Evolutionary conservation across 1,140 invertebrate genomes (phyloP), one percentile per base, ranked within the genome.

Genomic region (Micrasema minimum): DNA sequence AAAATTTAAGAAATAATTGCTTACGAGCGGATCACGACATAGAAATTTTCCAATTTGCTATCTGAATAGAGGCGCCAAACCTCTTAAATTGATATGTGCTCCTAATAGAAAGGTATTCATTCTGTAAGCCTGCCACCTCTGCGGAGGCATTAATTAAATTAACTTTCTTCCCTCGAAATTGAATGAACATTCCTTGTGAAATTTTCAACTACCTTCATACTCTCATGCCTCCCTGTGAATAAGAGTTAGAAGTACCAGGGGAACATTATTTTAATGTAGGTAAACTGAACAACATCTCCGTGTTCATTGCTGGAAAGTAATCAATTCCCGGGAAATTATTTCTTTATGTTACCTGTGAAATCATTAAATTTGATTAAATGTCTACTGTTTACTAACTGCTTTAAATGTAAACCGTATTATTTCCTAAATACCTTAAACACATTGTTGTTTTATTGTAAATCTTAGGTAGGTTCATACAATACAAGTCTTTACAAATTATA

Each of bases 91-190:
- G 66, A 74, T 74, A 67, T 70, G 57, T 74, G 67, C 55, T 51
- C 50, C 53, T 41, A 23, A 22, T 66, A 69, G 37, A 64, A 55
- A 50, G 62, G 50, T 61, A 66, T 73, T 73, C 61, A 69, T 35
- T 37, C 35, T 43, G 20, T 31, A 55, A 35, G 66, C 64, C 65
- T 74, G 53, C 66, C 57, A 70, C 67, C 72, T 74, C 55, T 66
- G 43, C 62, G 45, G 51, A 41, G 72, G 69, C 68, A 70, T 74
- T 74, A 74, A 74, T 74, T 74, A 74, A 74, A 71, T 74, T 74
- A 68, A 74, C 72, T 74, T 74, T 74, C 72, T 74, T 74, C 72
- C 43, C 48, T 64, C 46, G 64, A 65, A 74, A 71, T 74, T 74
- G 68, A 74, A 74, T 74, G 72, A 74, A 68, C 64, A 74, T 74